Base-by-base conservation (phyloP, 2,888 invertebrate genomes). In the Cryptocephalus primarius region DNA sequence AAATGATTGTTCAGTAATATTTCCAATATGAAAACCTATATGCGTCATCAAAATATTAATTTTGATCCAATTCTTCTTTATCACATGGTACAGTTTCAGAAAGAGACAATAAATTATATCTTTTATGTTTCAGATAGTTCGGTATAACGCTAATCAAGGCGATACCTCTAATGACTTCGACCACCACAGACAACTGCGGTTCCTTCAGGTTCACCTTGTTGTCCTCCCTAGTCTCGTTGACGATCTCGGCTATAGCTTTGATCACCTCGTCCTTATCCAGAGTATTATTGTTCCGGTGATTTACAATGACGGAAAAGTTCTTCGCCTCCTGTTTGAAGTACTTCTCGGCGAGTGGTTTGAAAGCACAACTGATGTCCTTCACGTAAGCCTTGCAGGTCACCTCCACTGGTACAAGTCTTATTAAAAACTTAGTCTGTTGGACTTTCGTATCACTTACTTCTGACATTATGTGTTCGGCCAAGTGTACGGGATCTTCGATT, bases 331-430 rank as follows among this genome's bases (percentile, higher is more conserved):
- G 78, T 13, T 80, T 71, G 64, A 93, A 89, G 63, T 83, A 79
- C 61, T 82, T 82, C 47, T 88, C 83, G 53, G 88, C 78, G 12
- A 91, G 65, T 44, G 72, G 68, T 43, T 79, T 79, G 1, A 65
- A 60, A 9, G 60, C 57, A 44, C 50, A 55, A 52, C 56, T 51
- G 13, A 71, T 88, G 47, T 88, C 87, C n/a, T 80, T 79, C 44
- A 85, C 64, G 55, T 82, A 81, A 1, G 92, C 88, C 61, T 81
- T 84, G 64, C 92, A 94, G 2, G 87, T 86, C 0, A 75, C 72
- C 72, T 86, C 81, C 44, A 95, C 79, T 0, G 95, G 94, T 11
- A 92, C 67, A 51, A 95, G 69, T 47, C 93, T 78, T 10, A 91
- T 63, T 2, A 94, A 75, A 69, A 80, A 85, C 55, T 86, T 76